Evolutionary conservation across 2,888 invertebrate species (phyloP).

Genomic region (Hermaeophaga mercurialis): DNA sequence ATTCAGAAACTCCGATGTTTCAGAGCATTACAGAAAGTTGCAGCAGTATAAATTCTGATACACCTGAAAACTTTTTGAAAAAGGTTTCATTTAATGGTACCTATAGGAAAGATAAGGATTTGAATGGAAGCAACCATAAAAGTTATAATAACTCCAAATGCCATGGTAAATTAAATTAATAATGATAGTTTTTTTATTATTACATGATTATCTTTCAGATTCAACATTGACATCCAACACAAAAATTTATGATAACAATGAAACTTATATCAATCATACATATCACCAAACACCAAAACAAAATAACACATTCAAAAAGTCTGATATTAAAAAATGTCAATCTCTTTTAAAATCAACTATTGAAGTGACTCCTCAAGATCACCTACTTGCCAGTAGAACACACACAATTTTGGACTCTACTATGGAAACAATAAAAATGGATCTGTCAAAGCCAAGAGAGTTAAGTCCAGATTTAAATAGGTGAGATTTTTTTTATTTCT

Average conservation of each 20-base stretch:
- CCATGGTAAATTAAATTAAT: neutral
- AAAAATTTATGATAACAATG: conserved; percentile 3
- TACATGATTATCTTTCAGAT: too few relatives aligned
- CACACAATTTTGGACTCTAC: conserved; percentile 30
- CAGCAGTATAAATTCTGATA: conserved; percentile 54
- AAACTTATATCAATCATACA: conserved; percentile 30
- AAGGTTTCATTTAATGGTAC: conserved; percentile 45
- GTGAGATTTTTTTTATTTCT: conserved; percentile 8
- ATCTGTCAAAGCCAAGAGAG: conserved; percentile 29
- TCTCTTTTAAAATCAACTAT: conserved; percentile 38
- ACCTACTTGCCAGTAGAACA: conserved; percentile 24
- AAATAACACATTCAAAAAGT: conserved; percentile 41
- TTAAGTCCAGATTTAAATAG: conserved; percentile 33
- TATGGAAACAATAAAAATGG: conserved; percentile 39
- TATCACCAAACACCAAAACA: conserved; percentile 38
- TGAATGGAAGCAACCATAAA: conserved; percentile 24
- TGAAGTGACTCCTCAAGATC: conserved; percentile 30
- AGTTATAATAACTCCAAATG: neutral
- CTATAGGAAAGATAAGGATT: conserved; percentile 34
- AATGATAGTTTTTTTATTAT: conserved; percentile 25
- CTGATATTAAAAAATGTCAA: conserved; percentile 36
- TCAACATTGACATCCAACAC: neutral
- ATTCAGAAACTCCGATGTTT: conserved; percentile 51
- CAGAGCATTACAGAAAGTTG: conserved; percentile 54
- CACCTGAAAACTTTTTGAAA: conserved; percentile 51